Conservation (phyloP, 2,888 invertebrate species). For the Nemapogon koenigi region DNA sequence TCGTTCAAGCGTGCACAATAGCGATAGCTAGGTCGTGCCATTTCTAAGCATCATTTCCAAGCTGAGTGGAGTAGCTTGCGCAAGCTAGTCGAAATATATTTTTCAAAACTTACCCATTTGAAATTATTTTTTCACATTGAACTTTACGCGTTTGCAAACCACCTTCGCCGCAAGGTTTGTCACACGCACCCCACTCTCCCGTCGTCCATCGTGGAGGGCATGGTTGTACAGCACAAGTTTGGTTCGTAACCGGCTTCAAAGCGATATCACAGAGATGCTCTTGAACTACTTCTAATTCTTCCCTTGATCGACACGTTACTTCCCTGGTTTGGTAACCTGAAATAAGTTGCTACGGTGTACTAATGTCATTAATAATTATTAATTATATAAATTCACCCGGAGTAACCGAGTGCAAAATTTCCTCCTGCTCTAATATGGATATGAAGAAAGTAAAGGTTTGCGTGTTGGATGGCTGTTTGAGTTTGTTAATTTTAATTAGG, state of each 20-base stretch:
- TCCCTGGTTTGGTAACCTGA: constrained; percentile 76
- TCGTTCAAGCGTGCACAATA: no score
- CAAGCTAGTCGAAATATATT: no score
- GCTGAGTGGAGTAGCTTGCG: no score
- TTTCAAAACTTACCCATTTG: constrained; percentile 68
- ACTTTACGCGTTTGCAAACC: constrained; percentile 75
- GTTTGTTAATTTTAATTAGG: no score
- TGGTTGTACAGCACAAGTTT: constrained; percentile 75
- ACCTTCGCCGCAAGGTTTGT: constrained; percentile 80
- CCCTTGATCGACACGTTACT: constrained; percentile 81
- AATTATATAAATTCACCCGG: no score
- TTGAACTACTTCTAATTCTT: constrained; percentile 74
- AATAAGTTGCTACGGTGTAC: not conserved
- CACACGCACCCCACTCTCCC: constrained; percentile 82
- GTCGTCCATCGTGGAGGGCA: constrained; percentile 85
- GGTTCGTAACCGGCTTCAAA: constrained; percentile 72
- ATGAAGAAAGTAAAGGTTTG: no score
- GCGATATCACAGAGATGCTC: constrained; percentile 79
- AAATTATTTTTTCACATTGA: constrained; percentile 80
- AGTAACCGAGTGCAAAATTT: no score
- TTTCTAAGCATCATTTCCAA: no score
- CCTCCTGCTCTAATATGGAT: no score
- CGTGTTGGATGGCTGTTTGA: no score
- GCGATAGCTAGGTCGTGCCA: no score
- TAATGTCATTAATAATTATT: no score